Conservation (phyloP, 2,797 vertebrate species). For the Alouatta caraya region DNA sequence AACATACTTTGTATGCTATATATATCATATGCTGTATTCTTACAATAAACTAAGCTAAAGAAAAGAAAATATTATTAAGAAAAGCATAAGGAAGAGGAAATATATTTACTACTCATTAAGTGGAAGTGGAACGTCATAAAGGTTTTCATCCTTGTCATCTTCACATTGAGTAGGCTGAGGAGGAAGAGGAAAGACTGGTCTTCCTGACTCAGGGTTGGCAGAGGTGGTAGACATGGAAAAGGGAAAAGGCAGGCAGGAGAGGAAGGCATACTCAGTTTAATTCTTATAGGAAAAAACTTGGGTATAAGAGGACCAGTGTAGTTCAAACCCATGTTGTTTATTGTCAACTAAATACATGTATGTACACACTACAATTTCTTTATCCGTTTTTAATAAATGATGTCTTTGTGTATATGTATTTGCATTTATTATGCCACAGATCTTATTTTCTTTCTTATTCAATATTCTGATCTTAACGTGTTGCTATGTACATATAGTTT, state of each 20-base stretch:
- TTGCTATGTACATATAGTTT: background rate
- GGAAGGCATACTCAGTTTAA: background rate
- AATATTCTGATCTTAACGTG: background rate
- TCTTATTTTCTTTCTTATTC: background rate
- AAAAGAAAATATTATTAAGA: background rate
- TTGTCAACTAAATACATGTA: background rate
- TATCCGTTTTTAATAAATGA: background rate
- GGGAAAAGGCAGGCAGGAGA: background rate
- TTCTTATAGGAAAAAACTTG: background rate
- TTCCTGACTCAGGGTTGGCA: background rate
- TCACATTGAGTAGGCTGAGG: background rate
- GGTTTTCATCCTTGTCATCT: background rate
- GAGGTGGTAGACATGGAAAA: background rate
- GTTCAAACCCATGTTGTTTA: background rate
- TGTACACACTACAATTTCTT: background rate
- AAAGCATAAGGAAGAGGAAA: background rate
- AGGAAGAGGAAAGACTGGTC: background rate
- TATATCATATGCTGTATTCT: background rate
- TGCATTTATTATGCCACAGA: background rate
- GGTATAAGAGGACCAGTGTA: background rate
- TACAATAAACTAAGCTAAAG: background rate
- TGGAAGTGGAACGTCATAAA: background rate
- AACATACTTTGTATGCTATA: background rate
- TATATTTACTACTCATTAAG: background rate
- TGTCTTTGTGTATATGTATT: background rate